Conservation (phyloP, 2,113 vertebrate genomes). For the Nibea albiflora region DNA sequence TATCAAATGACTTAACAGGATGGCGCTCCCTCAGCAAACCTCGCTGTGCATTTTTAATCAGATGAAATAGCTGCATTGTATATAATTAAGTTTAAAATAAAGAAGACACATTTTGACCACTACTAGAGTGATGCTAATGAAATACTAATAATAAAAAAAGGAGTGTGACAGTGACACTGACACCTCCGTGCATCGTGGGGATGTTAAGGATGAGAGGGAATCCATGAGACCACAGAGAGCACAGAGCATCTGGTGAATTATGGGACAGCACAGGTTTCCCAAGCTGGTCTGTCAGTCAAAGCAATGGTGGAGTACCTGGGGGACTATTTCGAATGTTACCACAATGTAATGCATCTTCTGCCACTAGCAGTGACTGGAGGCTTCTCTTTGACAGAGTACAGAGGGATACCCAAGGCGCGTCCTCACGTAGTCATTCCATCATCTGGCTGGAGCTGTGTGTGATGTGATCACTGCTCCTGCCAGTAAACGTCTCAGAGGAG, state of each 20-base stretch:
- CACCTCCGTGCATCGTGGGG: conserved; percentile 45
- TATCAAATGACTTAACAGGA: conserved; percentile 1
- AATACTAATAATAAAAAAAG: not conserved
- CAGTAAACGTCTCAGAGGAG: conserved; percentile 70
- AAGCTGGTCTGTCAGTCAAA: conserved; percentile 81
- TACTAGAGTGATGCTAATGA: not conserved
- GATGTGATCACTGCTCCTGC: conserved; percentile 74
- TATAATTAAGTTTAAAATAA: not conserved
- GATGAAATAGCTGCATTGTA: not conserved
- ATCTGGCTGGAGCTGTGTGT: conserved; percentile 64
- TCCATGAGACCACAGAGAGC: conserved; percentile 68
- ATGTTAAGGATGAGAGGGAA: conserved; percentile 38
- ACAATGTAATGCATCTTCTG: conserved; percentile 82
- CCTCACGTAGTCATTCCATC: conserved; percentile 76
- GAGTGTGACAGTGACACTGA: conserved; percentile 12
- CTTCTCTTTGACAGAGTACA: conserved; percentile 77
- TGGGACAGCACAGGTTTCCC: conserved; percentile 72
- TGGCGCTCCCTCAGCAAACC: not conserved
- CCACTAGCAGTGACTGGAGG: conserved; percentile 80
- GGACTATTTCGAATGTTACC: conserved; percentile 80
- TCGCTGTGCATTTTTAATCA: conserved; percentile 1
- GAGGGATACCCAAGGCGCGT: conserved; percentile 70
- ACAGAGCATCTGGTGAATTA: conserved; percentile 78
- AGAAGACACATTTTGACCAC: not conserved
- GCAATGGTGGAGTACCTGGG: conserved; percentile 69